Evolutionary conservation across 2,888 invertebrate genomes (phyloP), one percentile per base, ranked within the genome.

Genomic region (Ischnus inquisitorius): DNA sequence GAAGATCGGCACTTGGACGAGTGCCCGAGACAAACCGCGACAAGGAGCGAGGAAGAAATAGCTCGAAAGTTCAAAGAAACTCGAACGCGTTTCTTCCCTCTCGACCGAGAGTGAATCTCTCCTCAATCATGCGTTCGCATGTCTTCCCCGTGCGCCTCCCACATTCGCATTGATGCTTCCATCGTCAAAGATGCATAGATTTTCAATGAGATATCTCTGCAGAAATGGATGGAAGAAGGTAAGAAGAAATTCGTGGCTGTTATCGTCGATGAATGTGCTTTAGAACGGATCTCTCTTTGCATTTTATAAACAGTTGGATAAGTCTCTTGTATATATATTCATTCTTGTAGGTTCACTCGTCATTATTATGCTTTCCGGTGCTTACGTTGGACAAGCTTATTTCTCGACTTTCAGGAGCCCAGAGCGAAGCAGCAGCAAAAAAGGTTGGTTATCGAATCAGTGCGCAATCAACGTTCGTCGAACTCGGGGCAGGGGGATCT

Each of bases 1-100:
- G 51, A 64, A 71, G 72, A 71, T 79, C 71, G 79, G 62, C 71
- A 79, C 57, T 79, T 79, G 79, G 79, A 67, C 34, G 79, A 46
- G 54, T 72, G 79, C 79, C 79, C 79, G 34, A 22, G 71, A 64
- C 71, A 54, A 41, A 51, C 62, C 71, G 8, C 34, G 51, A 67
- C 51, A 54, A 78, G 54, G 79, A n/a, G 28, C 28, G 72, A 28
- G 46, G 64, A 46, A 51, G 25, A 25, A 19, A 41, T 25, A 83
- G 81, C 80, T 65, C 62, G 85, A 84, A 82, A 85, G 86, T 87
- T 87, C 84, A 87, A 87, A 86, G 87, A 85, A 83, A 87, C 85
- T 84, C 81, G 57, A 64, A 54, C 83, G 62, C 75, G 75, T 71
- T 79, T 60, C 28, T 46, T 14, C 57, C 25, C 57, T 25, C 25